These are phyloP conservation scores for Rhodeus uyekii DNA, from an alignment of 2,797 vertebrate genomes.

Conservation along the genomic window DNA sequence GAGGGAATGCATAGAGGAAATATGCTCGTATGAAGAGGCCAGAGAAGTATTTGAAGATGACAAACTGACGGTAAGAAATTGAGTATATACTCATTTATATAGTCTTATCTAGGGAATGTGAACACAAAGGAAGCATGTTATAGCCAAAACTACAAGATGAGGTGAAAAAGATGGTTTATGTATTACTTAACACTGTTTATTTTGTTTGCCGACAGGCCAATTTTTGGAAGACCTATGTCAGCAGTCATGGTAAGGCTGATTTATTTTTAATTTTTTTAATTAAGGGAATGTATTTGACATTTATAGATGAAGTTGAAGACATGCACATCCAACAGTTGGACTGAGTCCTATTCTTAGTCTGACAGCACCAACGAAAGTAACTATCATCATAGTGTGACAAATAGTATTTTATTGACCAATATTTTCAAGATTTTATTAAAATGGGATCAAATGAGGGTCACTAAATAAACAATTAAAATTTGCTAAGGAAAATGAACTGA, in stretches of 20 bases:
- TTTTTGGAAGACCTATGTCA: constrained; percentile 65
- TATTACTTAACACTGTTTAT: constrained; percentile 7
- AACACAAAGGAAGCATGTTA: background rate
- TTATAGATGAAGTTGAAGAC: background rate
- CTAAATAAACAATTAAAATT: background rate
- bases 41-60: constrained; percentile 84
- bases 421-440: background rate
- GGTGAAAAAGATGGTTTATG: background rate
- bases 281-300: background rate
- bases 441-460: background rate
- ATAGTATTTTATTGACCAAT: background rate
- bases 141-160: background rate
- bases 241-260: constrained; percentile 64
- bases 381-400: background rate
- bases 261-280: background rate
- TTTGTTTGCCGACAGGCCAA: constrained; percentile 49
- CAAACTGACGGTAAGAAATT: constrained; percentile 67
- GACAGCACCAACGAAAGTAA: background rate
- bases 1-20: constrained; percentile 83
- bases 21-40: constrained; percentile 86
- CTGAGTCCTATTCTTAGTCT: background rate
- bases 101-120: background rate
- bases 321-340: background rate
- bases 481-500: background rate
- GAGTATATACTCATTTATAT: background rate